Conservation (phyloP, 2,113 vertebrate genomes). For the Aix galericulata region DNA sequence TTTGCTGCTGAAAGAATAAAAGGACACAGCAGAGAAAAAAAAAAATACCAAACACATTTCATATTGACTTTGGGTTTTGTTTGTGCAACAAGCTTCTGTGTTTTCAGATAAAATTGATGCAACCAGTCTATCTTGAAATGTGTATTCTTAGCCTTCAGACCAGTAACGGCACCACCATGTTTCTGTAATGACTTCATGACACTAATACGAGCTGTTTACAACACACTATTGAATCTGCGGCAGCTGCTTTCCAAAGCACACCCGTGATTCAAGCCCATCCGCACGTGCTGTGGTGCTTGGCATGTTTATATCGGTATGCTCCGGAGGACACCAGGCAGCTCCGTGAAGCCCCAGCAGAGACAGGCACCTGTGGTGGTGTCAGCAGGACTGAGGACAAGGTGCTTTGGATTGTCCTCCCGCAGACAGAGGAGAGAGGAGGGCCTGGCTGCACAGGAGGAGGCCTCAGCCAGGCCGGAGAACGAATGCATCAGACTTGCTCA, state of each 20-base stretch:
- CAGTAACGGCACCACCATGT: fast-evolving
- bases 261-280: not conserved
- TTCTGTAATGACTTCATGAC: not conserved
- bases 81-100: not conserved
- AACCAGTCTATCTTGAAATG: not conserved
- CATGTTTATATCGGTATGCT: not conserved
- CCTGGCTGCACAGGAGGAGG: not conserved
- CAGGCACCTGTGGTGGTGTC: not conserved
- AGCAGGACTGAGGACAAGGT: not conserved
- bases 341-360: not conserved
- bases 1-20: not conserved
- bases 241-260: not conserved
- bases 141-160: not conserved
- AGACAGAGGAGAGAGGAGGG: not conserved
- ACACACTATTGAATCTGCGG: not conserved
- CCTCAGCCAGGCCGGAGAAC: not conserved
- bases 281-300: not conserved
- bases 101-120: not conserved
- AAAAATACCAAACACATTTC: not conserved
- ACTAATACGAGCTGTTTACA: not conserved
- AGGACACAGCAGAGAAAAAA: not conserved
- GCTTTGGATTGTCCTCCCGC: not conserved
- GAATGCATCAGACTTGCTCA: not conserved
- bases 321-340: not conserved
- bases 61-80: not conserved